phyloP scores from a whole-genome alignment of 35 echinoderm and acorn worm species.

The Strongylocentrotus purpuratus region DNA sequence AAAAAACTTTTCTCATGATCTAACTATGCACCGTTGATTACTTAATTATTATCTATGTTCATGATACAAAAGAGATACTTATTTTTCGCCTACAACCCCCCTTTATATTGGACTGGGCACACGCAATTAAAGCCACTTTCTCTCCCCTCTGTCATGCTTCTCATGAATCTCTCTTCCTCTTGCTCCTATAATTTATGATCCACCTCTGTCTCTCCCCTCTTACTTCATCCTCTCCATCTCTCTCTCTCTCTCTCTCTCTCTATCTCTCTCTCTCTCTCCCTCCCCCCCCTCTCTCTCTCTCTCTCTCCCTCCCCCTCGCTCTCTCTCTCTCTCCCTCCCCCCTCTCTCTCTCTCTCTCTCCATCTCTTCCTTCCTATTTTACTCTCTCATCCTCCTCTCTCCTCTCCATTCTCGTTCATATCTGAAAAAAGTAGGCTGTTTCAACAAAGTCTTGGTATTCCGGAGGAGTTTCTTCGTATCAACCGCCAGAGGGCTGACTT shows the following conservation, averaged over 20 bases:
- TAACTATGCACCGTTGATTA: too few species aligned
- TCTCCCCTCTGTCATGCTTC: neutral
- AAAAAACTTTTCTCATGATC: too few species aligned
- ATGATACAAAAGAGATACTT: too few species aligned
- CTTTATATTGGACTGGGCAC: neutral
- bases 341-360: neutral
- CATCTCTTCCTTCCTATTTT: neutral
- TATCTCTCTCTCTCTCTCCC: neutral
- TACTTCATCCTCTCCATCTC: neutral
- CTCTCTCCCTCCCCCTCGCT: neutral
- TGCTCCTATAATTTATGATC: neutral
- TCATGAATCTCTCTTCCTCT: neutral
- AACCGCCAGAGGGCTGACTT: conserved; percentile 14
- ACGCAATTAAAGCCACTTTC: too few species aligned
- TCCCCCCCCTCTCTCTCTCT: neutral
- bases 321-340: too few species aligned
- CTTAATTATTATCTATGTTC: too few species aligned
- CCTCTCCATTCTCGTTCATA: too few species aligned
- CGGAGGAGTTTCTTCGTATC: neutral
- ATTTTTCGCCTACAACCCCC: too few species aligned
- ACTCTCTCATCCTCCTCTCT: too few species aligned
- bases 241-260: neutral
- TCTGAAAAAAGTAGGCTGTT: conserved; percentile 22
- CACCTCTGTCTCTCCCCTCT: too few species aligned
- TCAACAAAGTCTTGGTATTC: neutral